phyloP scores from a whole-genome alignment of 2,797 vertebrate genomes.

The Mus minutoides region DNA sequence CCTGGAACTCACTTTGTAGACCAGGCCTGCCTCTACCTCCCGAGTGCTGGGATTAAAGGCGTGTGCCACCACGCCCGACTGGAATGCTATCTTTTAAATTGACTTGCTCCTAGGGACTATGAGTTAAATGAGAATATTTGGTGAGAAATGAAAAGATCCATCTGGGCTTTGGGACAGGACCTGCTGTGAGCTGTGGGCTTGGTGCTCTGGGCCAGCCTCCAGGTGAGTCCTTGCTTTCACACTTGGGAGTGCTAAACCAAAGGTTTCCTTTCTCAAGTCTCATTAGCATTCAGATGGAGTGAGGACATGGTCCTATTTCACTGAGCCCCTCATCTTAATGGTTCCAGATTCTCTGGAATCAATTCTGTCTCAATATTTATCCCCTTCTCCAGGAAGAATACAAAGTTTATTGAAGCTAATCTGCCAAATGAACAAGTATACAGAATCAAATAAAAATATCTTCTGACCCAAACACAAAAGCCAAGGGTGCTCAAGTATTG shows the following conservation, averaged over 20 bases:
- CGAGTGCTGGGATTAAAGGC: too few species aligned
- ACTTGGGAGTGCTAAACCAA: not conserved
- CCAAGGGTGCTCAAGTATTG: not conserved
- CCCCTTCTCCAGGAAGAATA: not conserved
- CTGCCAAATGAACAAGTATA: not conserved
- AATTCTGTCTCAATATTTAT: not conserved
- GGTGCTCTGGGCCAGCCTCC: not conserved
- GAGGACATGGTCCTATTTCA: not conserved
- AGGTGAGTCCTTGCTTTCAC: not conserved
- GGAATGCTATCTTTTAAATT: constrained; percentile 64
- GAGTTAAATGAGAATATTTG: not conserved
- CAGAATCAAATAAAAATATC: not conserved
- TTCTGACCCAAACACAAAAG: not conserved
- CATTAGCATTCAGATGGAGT: not conserved
- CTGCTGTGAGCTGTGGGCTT: not conserved
- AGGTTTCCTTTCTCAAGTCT: not conserved
- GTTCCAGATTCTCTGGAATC: not conserved
- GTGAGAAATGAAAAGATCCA: constrained; percentile 22
- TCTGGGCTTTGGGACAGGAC: not conserved
- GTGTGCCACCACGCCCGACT: too few species aligned
- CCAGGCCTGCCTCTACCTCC: too few species aligned
- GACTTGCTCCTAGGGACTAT: not conserved
- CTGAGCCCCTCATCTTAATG: not conserved
- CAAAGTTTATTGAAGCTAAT: not conserved
- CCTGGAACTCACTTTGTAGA: too few species aligned